Base-by-base conservation (phyloP, 2,888 invertebrate genomes). In the Phyllotreta cruciferae region DNA sequence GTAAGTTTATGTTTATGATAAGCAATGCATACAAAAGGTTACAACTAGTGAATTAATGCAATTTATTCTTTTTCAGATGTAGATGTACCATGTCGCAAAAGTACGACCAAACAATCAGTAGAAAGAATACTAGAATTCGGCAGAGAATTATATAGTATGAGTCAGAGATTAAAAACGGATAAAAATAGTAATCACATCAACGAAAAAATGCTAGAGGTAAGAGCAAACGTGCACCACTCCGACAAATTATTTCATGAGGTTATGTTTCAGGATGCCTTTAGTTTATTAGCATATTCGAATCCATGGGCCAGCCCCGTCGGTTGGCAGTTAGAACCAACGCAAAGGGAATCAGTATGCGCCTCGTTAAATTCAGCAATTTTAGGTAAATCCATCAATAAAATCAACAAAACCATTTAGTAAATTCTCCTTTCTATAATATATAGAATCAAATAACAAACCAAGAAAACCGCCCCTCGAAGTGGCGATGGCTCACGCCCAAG, bases 281-380 rank as follows among this genome's bases (percentile, higher is more conserved):
- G 97, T 84, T 87, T 98, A 79, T 85, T 98, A 79, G 98, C 98
- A 53, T 98, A 98, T 83, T 92, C 95, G 74, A 97, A 98, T 85
- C 98, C 98, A 36, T 97, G 96, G 96, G 91, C 90, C 78, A 96
- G 96, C 82, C 97, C 97, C 11, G 91, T 98, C 66, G 96, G 96
- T 66, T 95, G 94, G 92, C 96, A 97, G 82, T 85, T 98, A 75
- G 92, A 96, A 82, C 93, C 97, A n/a, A 88, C 91, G 73, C 93
- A 96, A 78, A 87, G 98, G 75, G 98, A 98, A 83, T 90, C 92
- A 57, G 93, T 98, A 66, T 96, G 96, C 85, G 94, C 94, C 77
- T 93, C 95, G 78, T 89, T 98, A 76, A 98, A 98, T 85, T 96
- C 97, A 76, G 97, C 98, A 81, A 98, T 98, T 83, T 87, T 98